Base-by-base conservation (phyloP, 2,113 vertebrate genomes). In the Grus americana region DNA sequence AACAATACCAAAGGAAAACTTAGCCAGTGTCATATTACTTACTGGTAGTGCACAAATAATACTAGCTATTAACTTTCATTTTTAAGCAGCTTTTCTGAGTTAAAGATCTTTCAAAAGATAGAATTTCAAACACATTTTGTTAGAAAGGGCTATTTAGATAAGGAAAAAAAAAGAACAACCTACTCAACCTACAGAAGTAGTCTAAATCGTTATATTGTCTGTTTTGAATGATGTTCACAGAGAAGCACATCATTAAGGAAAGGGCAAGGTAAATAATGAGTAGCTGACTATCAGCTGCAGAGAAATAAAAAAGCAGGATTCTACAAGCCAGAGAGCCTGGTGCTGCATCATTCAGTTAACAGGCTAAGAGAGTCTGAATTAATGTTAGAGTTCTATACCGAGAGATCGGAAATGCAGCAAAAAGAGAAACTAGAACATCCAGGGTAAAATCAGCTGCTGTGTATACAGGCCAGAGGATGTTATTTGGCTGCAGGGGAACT, bases 181-280 rank as follows among this genome's bases (percentile, higher is more conserved):
- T 80, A 92, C 68, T 82, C 63, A 86, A 78, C 21, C 15, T 68
- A 58, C 46, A 92, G 58, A 62, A 92, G 74, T 62, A 79, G 82
- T 86, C 94, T 84, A 91, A 85, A 76, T 73, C 2, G 0, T 85
- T 95, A 90, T 76, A 72, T 70, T 92, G 66, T 85, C 83, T 94
- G 30, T 57, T 95, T 83, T 82, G 63, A 94, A 87, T 80, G 47
- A 87, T 68, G 78, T 79, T 79, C 57, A 18, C 3, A 1, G 61
- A 93, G 68, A 96, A 66, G 79, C 27, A 81, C 32, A 34, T 86
- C 86, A 81, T 86, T 94, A 96, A 81, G 85, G 50, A 92, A 90
- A 96, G 94, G 88, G 58, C 79, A 96, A 95, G 73, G 87, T 90
- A 91, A 95, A 91, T 97, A 95, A 96, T 73, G 86, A 91, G 70